A percentile compares a stretch with the other conserved stretches of the same genome.
Conservation (phyloP, 2,113 vertebrate species). For the Perca flavescens region DNA sequence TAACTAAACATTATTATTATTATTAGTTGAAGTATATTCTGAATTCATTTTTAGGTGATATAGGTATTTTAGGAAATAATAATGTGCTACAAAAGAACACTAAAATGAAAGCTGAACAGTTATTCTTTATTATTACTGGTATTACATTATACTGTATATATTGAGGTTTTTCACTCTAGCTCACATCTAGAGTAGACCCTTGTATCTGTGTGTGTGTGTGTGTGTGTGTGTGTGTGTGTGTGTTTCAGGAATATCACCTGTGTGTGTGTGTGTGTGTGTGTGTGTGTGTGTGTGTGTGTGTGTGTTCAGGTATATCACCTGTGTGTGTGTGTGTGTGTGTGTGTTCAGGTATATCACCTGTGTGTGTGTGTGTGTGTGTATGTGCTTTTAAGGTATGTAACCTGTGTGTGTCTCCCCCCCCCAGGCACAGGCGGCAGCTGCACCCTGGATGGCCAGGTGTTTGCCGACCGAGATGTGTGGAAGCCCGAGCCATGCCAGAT, state of each 20-base stretch:
- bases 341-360: too few relatives aligned
- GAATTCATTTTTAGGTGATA: background rate
- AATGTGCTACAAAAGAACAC: background rate
- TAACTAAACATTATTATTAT: background rate
- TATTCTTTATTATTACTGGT: background rate
- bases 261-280: too few relatives aligned
- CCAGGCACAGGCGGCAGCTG: constrained; percentile 87
- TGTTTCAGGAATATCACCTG: background rate
- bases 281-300: too few relatives aligned
- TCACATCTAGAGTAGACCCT: background rate
- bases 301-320: constrained; percentile 6
- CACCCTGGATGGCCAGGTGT: constrained; percentile 86
- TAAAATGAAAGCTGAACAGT: background rate
- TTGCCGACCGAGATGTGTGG: constrained; percentile 92
- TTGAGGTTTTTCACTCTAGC: background rate
- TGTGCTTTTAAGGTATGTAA: constrained; percentile 2
- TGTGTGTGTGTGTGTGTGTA: too few relatives aligned
- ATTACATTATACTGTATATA: background rate
- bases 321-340: background rate
- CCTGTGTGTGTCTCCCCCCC: constrained; percentile 47
- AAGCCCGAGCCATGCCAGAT: constrained; percentile 92
- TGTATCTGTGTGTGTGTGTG: background rate
- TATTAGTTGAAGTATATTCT: background rate
- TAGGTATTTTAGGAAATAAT: background rate
- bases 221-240: background rate